Percentiles rank a stretch among this genome's conserved stretches.
Conservation (phyloP, 2,113 vertebrate species). For the Alosa alosa region DNA sequence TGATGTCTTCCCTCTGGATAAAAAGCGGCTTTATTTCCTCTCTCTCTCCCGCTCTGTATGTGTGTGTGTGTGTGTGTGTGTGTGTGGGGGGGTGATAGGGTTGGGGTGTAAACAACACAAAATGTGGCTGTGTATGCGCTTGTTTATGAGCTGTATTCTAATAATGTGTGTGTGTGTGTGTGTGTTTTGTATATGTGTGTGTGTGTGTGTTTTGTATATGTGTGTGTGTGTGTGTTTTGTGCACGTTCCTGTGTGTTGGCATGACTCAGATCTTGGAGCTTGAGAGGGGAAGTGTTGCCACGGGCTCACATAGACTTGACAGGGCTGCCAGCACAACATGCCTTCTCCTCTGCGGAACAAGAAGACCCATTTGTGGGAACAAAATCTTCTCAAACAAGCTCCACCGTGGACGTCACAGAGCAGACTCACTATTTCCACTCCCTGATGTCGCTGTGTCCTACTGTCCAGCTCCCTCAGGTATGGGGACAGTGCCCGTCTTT, state of each 20-base stretch:
- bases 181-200: not conserved
- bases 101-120: not conserved
- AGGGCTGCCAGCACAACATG: too few relatives aligned
- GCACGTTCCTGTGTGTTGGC: not conserved
- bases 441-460: not conserved
- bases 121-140: not conserved
- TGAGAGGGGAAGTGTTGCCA: not conserved
- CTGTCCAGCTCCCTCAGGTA: not conserved
- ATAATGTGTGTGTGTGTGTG: not conserved
- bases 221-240: not conserved
- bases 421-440: not conserved
- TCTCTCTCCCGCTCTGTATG: not conserved
- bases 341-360: too few relatives aligned
- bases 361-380: too few relatives aligned
- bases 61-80: conserved; percentile 18
- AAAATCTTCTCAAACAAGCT: not conserved
- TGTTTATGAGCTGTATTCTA: not conserved
- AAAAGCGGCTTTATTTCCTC: not conserved
- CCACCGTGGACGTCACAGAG: not conserved
- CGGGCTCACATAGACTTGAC: not conserved
- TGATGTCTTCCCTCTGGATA: not conserved
- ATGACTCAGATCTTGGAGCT: conserved; percentile 2
- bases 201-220: not conserved
- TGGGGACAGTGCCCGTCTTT: not conserved
- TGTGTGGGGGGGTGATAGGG: not conserved